Evolutionary conservation across 2,113 vertebrate genomes (phyloP).

Genomic region (Neopipo cinnamomea): DNA sequence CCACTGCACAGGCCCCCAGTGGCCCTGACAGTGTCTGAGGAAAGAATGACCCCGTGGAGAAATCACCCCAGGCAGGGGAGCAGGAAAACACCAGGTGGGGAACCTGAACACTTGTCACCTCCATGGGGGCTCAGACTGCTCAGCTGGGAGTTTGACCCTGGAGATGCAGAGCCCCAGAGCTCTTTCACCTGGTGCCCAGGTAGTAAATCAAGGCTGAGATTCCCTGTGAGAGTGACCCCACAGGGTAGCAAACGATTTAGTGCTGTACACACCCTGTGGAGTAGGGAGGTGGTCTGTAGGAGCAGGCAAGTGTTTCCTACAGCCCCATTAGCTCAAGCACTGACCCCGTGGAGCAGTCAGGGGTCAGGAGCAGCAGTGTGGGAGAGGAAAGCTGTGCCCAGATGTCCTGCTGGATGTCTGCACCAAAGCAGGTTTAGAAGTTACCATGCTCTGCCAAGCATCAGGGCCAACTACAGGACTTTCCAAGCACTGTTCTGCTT

Average conservation of each 20-base stretch:
- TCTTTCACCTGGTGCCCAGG: background rate
- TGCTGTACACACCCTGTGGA: fast-evolving
- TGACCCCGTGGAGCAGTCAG: background rate
- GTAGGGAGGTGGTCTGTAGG: background rate
- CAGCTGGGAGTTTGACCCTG: background rate
- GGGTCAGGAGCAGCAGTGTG: fast-evolving
- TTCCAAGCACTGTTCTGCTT: background rate
- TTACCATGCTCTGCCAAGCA: background rate
- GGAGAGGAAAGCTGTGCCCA: background rate
- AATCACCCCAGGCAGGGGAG: background rate
- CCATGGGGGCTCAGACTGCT: background rate
- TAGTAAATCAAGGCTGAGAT: background rate
- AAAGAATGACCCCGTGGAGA: background rate
- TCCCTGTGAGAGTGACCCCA: fast-evolving
- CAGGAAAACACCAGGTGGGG: background rate
- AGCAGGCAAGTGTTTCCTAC: background rate
- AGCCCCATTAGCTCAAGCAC: background rate
- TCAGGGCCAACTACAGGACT: background rate
- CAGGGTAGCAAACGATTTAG: background rate
- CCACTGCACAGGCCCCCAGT: fast-evolving
- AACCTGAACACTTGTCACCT: background rate
- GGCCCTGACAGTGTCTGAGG: fast-evolving
- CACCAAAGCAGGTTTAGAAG: background rate
- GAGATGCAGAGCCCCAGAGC: background rate
- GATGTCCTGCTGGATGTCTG: background rate